A percentile compares a stretch with the other conserved stretches of the same genome.
Conservation (phyloP, 2,888 invertebrate genomes). For the Andrena flavipes region DNA sequence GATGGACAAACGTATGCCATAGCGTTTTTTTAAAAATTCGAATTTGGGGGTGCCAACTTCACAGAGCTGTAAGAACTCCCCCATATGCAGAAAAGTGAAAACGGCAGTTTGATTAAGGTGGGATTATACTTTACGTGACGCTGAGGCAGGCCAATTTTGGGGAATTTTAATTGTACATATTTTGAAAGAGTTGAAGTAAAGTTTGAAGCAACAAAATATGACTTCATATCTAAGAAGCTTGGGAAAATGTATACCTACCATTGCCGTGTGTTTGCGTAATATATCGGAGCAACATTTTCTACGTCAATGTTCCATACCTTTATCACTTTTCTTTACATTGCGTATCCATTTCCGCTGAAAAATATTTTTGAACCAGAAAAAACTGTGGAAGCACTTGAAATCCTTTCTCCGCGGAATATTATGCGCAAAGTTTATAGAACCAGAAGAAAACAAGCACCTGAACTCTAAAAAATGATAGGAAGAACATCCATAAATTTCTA, state of each 20-base stretch:
- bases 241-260: neutral
- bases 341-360: slow-evolving; percentile 25
- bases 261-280: neutral
- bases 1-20: no score
- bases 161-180: neutral
- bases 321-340: slow-evolving; percentile 4
- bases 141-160: no score
- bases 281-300: slow-evolving; percentile 30
- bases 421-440: neutral
- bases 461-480: neutral
- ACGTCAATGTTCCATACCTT: neutral
- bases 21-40: no score
- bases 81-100: no score
- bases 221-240: neutral
- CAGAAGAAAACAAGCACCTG: neutral
- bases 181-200: neutral
- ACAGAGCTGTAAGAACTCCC: no score
- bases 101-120: no score
- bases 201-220: neutral
- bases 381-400: slow-evolving; percentile 9
- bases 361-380: slow-evolving; percentile 28
- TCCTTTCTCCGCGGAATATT: slow-evolving; percentile 7
- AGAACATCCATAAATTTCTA: neutral
- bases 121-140: no score
- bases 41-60: no score